These are phyloP conservation scores for Agrochola litura DNA, from an alignment of 2,888 invertebrate genomes.

Conservation along the genomic window DNA sequence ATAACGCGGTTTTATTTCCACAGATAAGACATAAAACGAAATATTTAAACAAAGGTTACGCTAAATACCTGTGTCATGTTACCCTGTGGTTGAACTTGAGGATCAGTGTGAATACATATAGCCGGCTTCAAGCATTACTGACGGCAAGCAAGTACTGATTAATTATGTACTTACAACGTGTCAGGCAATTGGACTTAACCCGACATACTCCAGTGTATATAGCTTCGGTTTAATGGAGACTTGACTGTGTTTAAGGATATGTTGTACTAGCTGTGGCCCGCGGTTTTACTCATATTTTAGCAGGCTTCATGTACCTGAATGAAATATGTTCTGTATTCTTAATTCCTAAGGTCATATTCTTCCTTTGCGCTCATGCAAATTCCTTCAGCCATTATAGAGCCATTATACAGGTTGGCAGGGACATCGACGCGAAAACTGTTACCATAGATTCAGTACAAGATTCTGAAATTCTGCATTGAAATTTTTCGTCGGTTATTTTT, in stretches of 20 bases:
- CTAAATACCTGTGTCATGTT: conserved; percentile 4
- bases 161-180: conserved; percentile 50
- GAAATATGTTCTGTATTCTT: too few relatives aligned
- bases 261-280: not conserved
- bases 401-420: too few relatives aligned
- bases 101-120: conserved; percentile 20
- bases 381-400: too few relatives aligned
- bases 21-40: conserved; percentile 38
- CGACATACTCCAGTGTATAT: not conserved
- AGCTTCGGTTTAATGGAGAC: conserved; percentile 10
- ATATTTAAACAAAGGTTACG: conserved; percentile 39
- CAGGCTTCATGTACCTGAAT: too few relatives aligned
- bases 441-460: too few relatives aligned
- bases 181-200: conserved; percentile 36
- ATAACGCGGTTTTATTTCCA: not conserved
- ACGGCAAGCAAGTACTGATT: conserved; percentile 40
- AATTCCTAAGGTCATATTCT: too few relatives aligned
- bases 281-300: not conserved
- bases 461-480: too few relatives aligned
- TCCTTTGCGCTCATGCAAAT: too few relatives aligned
- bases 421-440: too few relatives aligned
- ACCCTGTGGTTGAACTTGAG: conserved; percentile 23
- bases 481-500: too few relatives aligned
- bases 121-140: conserved; percentile 4
- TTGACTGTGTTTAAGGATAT: conserved; percentile 7